Base-by-base conservation (phyloP, 1,140 invertebrate genomes). In the Temnothorax longispinosus region DNA sequence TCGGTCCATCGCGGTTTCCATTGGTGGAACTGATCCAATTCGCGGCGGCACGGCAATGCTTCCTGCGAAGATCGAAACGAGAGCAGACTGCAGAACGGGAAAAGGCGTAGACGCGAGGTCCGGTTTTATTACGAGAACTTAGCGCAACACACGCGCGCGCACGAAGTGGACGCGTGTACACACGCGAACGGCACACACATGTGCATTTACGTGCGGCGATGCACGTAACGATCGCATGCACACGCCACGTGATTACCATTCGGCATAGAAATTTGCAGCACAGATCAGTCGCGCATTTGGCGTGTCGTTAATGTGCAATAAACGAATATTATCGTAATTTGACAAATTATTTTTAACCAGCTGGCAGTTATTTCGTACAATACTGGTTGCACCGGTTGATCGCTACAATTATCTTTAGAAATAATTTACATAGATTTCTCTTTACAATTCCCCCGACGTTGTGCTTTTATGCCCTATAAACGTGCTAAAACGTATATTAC, bases 71-170 rank as follows among this genome's bases (percentile, higher is more conserved):
- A 81, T 87, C 64, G 81, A 87, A 90, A 87, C 74, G 78, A 89
- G 64, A 69, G 67, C 54, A 80, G 50, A 44, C 71, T 50, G 60
- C 38, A 60, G 77, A 67, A 87, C 50, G 78, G 87, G 88, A 89
- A 91, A 91, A 91, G 81, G 86, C 71, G 81, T 78, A 80, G 64
- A 82, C 62, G 27, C 65, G 67, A 86, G 78, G 87, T 91, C 88
- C 90, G 86, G 90, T 91, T 91, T 86, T 91, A 69, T 89, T 88
- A 81, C 88, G 90, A 62, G 86, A 87, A 88, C 74, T 91, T 64
- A 72, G 50, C 58, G 72, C 75, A 74, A 90, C 75, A 71, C 80
- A 58, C 78, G 67, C 21, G 60, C 50, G 27, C 47, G 50, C 44
- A 27, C 11, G 32, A 58, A 18, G 44, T 10, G 32, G 8, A 58